A percentile compares a stretch with the other conserved stretches of the same genome.
Evolutionary conservation across 2,113 vertebrate species (phyloP).

Genomic region (Capricornis sumatraensis): DNA sequence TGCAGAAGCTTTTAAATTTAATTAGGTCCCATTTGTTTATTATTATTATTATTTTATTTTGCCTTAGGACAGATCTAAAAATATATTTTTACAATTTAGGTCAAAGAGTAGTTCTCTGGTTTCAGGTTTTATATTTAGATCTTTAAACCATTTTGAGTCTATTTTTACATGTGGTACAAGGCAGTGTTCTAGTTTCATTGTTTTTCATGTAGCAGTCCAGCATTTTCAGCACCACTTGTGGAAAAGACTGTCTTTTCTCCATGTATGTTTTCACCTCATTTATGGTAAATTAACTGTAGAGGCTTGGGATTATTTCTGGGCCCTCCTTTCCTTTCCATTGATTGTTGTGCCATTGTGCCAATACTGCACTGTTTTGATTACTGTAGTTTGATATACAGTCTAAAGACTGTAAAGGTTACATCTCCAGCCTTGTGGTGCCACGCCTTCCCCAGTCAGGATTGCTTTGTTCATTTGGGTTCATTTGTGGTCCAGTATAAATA

Average conservation of each 20-base stretch:
- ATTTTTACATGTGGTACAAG: not conserved
- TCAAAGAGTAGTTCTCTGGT: not conserved
- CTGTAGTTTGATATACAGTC: not conserved
- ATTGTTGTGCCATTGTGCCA: not conserved
- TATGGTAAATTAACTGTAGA: not conserved
- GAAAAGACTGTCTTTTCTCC: not conserved
- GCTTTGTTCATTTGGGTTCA: not conserved
- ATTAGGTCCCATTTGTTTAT: not conserved
- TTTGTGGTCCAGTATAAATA: not conserved
- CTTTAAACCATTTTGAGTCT: not conserved
- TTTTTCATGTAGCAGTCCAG: not conserved
- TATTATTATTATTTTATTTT: not conserved
- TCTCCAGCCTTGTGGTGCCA: rapidly evolving
- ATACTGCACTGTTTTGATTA: not conserved
- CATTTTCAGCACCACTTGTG: not conserved
- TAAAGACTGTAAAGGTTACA: not conserved
- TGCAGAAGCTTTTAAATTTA: not conserved
- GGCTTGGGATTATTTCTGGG: not conserved
- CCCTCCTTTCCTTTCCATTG: not conserved
- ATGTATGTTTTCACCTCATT: not conserved
- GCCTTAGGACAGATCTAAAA: not conserved
- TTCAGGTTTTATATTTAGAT: not conserved
- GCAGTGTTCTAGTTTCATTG: not conserved
- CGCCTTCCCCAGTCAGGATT: not conserved
- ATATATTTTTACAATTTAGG: not conserved